These are phyloP conservation scores for Blennius ocellaris DNA, from an alignment of 2,113 vertebrate genomes.

Conservation along the genomic window DNA sequence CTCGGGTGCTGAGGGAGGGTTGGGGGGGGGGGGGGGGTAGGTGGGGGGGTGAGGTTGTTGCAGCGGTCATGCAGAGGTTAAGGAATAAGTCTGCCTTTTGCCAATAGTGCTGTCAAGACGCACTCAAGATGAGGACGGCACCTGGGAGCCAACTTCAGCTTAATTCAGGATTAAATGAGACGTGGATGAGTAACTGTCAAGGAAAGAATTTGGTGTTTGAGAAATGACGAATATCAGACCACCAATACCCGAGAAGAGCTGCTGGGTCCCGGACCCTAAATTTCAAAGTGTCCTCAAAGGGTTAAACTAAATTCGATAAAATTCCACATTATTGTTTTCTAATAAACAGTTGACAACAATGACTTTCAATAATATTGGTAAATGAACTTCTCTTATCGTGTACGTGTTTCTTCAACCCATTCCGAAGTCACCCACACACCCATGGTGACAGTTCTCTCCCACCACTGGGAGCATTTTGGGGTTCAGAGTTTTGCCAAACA, in stretches of 20 bases:
- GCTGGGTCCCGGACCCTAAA: neutral
- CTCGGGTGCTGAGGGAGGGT: conserved; percentile 28
- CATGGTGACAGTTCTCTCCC: too few species aligned
- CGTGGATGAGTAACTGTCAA: neutral
- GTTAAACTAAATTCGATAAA: neutral
- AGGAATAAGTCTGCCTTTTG: conserved; percentile 36
- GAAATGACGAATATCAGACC: neutral
- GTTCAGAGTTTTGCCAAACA: too few species aligned
- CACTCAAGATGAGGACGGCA: neutral
- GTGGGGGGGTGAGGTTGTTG: conserved; percentile 23
- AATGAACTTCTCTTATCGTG: too few species aligned
- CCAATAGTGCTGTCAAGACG: neutral
- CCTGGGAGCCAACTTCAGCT: neutral
- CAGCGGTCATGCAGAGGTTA: conserved; percentile 81
- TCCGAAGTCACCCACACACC: too few species aligned
- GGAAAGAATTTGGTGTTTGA: neutral
- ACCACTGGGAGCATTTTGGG: too few species aligned
- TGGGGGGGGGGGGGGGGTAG: too few species aligned
- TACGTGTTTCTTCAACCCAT: too few species aligned
- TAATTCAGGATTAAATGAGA: neutral
- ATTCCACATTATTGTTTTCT: too few species aligned
- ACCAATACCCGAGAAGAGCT: too few species aligned
- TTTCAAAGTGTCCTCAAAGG: neutral
- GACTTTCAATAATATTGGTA: too few species aligned
- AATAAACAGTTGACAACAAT: too few species aligned